These are phyloP conservation scores for Aspidiotus destructor DNA, from an alignment of 2,888 invertebrate species.

Conservation along the genomic window DNA sequence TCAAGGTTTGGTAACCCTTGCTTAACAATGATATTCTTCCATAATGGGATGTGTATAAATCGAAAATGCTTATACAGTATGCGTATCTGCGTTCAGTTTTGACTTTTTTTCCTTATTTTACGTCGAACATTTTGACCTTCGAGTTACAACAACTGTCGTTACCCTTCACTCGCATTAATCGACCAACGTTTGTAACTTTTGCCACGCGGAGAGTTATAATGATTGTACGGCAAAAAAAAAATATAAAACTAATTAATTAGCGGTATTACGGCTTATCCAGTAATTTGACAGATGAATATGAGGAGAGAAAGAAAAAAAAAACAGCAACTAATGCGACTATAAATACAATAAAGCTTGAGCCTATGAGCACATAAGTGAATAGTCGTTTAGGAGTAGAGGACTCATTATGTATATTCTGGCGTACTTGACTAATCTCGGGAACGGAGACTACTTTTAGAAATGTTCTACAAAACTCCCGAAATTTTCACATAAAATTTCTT, in stretches of 20 bases:
- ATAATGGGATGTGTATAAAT: constrained; percentile 15
- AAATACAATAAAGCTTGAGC: too few relatives aligned
- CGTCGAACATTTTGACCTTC: constrained; percentile 3
- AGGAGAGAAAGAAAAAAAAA: neutral
- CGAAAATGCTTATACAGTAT: constrained; percentile 6
- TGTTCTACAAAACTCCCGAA: neutral
- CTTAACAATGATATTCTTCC: constrained; percentile 24
- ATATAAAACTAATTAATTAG: constrained; percentile 24
- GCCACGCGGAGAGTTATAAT: neutral
- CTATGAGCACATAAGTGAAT: too few relatives aligned
- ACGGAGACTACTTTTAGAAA: neutral
- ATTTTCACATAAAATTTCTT: neutral
- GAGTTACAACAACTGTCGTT: neutral
- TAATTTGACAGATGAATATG: constrained; percentile 11
- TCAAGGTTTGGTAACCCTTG: constrained; percentile 30
- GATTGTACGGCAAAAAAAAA: constrained; percentile 29
- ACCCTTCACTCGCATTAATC: constrained; percentile 10
- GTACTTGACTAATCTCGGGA: neutral
- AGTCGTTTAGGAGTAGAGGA: too few relatives aligned
- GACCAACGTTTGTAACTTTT: neutral
- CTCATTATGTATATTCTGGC: neutral
- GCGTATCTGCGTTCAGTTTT: neutral
- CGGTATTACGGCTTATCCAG: constrained; percentile 13
- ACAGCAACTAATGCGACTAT: neutral
- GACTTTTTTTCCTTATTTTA: neutral